Evolutionary conservation across 2,797 vertebrate species (phyloP).

Genomic region (Petrocephalus sullivani): DNA sequence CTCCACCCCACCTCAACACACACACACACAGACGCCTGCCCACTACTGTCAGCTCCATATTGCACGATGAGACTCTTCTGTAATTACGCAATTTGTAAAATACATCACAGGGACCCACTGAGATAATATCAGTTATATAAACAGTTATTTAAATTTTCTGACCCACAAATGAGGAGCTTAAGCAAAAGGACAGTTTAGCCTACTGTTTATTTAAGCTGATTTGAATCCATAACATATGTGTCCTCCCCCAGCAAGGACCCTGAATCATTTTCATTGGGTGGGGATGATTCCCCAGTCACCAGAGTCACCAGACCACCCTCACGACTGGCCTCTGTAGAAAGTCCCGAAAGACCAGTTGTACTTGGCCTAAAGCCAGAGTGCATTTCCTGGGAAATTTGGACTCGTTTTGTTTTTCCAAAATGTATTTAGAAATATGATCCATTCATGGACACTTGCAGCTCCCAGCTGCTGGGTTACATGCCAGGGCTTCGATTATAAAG

Average conservation of each 20-base stretch:
- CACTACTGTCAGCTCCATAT: background rate
- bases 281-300: background rate
- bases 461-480: background rate
- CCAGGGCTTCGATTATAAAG: background rate
- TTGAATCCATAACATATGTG: background rate
- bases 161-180: background rate
- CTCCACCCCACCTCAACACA: background rate
- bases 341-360: constrained; percentile 17
- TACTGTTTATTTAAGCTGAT: background rate
- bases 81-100: constrained; percentile 45
- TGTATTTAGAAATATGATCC: constrained; percentile 1
- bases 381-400: constrained; percentile 17
- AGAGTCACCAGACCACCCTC: background rate
- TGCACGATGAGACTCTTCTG: background rate
- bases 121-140: background rate
- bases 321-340: background rate
- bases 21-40: background rate
- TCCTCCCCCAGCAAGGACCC: background rate
- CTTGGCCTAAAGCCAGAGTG: constrained; percentile 15
- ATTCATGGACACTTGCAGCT: background rate
- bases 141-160: background rate
- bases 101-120: background rate
- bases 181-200: background rate
- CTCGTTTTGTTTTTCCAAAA: constrained; percentile 12
- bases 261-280: background rate